Base-by-base conservation (phyloP, 2,113 vertebrate genomes). In the Pseudorasbora parva region DNA sequence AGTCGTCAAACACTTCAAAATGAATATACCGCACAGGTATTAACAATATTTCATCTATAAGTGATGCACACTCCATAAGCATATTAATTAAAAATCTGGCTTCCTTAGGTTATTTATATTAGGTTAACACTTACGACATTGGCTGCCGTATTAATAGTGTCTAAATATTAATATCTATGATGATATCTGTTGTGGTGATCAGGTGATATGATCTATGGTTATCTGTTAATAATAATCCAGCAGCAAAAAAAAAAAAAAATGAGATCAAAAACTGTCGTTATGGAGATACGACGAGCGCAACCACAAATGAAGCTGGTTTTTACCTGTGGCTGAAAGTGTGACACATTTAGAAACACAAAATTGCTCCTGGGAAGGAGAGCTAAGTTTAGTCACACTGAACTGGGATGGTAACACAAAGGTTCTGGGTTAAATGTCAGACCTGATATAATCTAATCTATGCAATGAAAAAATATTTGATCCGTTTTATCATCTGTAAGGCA, bases 271-370 rank as follows among this genome's bases (percentile, higher is more conserved):
- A 57, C 51, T 57, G 80, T 82, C 25, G 37, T 68, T 30, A 56
- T 59, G 80, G 68, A 21, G 80, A 82, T 43, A 49, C 19, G 23
- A 54, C 21, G 37, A 59, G 37, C 3, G 10, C 5, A 51, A 73
- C 80, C 54, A 1, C 80, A 73, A 25, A 72, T 72, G 41, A 17
- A 19, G 2, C 51, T 82, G 66, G 1, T 59, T 71, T 71, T 69
- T 72, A 82, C 33, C 49, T 81, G 79, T 71, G 79, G 79, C 30
- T 81, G 64, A 81, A 81, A 59, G 54, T 73, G 80, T 60, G 80
- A 82, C 51, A 71, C 62, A 68, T 49, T 51, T 8, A 66, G 43
- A 66, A 51, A 71, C 78, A 81, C 8, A 21, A 23, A 41, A 77
- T 77, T 59, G 11, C 21, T 59, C 21, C 30, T 17, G 33, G 33